A percentile compares a stretch with the other conserved stretches of the same genome.
Evolutionary conservation across 2,888 invertebrate species (phyloP).

Genomic region (Stenodera caucasica): DNA sequence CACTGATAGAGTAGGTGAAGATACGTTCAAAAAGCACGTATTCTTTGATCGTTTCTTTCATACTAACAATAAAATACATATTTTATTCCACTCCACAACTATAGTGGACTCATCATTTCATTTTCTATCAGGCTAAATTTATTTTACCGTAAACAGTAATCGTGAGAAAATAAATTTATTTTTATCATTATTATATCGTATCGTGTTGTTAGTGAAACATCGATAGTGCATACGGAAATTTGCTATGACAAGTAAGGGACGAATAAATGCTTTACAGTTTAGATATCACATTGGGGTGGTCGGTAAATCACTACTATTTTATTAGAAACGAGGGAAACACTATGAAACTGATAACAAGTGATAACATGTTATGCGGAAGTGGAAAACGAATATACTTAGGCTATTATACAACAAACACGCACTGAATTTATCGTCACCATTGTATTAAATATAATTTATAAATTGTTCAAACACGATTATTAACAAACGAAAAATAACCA

Average conservation of each 20-base stretch:
- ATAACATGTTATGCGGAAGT: constrained; percentile 22
- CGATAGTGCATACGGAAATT: constrained; percentile 12
- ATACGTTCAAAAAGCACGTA: not conserved
- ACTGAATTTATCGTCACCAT: constrained; percentile 13
- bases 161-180: constrained; percentile 8
- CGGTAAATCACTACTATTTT: constrained; percentile 26
- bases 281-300: constrained; percentile 20
- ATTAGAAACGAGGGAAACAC: constrained; percentile 18
- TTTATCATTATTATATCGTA: not conserved
- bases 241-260: constrained; percentile 19
- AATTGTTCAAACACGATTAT: too few species aligned
- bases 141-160: too few species aligned
- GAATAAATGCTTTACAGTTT: constrained; percentile 19
- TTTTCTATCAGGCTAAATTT: not conserved
- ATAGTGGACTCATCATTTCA: not conserved
- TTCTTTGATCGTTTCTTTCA: not conserved
- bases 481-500: too few species aligned
- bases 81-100: not conserved
- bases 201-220: not conserved
- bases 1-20: not conserved
- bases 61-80: not conserved
- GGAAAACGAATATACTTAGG: constrained; percentile 14
- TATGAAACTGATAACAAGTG: constrained; percentile 24
- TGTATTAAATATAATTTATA: not conserved
- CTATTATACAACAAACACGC: constrained; percentile 7